Evolutionary conservation across 2,888 invertebrate genomes (phyloP).

Genomic region (Deroplatys truncata): DNA sequence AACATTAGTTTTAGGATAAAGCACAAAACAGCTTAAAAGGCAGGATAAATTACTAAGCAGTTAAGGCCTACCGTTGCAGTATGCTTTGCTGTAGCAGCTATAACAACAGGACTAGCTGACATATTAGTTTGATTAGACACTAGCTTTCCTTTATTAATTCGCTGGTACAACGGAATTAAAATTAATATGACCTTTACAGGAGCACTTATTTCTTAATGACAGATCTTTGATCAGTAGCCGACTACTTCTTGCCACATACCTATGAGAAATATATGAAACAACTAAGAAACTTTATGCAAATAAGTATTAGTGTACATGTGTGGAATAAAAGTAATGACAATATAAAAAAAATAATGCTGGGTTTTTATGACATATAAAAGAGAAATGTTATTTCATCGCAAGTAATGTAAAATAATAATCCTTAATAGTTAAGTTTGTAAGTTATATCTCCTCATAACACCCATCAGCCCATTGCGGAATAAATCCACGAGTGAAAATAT

Average conservation of each 20-base stretch:
- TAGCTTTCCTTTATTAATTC: neutral
- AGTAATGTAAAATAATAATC: too few species aligned
- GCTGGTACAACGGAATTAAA: neutral
- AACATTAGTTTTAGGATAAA: neutral
- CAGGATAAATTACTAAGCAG: neutral
- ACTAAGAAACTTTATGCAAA: neutral
- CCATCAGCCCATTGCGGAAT: too few species aligned
- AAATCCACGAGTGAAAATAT: too few species aligned
- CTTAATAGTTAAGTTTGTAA: too few species aligned
- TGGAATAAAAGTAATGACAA: too few species aligned
- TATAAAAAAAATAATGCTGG: too few species aligned
- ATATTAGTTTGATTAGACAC: neutral
- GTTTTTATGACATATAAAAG: too few species aligned
- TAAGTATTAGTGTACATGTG: too few species aligned
- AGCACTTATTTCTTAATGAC: neutral
- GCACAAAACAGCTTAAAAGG: neutral
- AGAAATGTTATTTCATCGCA: too few species aligned
- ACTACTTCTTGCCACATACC: neutral
- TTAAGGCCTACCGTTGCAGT: constrained; percentile 70
- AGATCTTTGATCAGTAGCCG: neutral
- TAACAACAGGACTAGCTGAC: constrained; percentile 63
- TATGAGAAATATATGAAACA: neutral
- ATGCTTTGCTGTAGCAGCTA: constrained; percentile 78
- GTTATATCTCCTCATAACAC: too few species aligned
- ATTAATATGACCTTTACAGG: neutral